Evolutionary conservation across 2,113 vertebrate species (phyloP).

Genomic region (Psilopsiagon aurifrons): DNA sequence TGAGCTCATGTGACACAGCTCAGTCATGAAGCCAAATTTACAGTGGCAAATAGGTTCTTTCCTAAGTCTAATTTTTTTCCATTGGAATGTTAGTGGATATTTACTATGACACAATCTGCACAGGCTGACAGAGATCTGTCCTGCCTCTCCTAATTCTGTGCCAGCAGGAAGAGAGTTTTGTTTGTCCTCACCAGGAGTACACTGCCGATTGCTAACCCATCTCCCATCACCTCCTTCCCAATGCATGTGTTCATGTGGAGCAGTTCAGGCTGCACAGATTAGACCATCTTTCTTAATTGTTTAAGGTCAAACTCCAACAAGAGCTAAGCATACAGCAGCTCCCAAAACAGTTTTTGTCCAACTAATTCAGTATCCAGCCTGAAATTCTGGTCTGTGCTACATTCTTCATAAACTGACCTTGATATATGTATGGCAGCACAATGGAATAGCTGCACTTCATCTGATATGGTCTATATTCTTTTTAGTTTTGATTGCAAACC

Average conservation of each 20-base stretch:
- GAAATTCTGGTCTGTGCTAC: neutral
- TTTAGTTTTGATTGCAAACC: neutral
- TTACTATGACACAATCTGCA: neutral
- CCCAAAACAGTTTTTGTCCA: neutral
- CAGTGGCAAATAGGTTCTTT: neutral
- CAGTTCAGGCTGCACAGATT: neutral
- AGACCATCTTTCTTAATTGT: neutral
- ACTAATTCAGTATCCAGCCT: neutral
- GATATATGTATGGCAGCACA: neutral
- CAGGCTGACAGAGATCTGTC: neutral
- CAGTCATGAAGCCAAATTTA: neutral
- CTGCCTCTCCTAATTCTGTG: neutral
- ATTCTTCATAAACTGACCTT: neutral
- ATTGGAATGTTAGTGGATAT: neutral
- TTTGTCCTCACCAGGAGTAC: neutral
- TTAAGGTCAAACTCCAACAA: neutral
- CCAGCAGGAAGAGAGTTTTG: neutral
- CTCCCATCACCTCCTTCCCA: neutral
- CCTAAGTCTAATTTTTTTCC: neutral
- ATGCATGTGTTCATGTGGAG: neutral
- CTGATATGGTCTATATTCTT: neutral
- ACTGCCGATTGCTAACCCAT: neutral
- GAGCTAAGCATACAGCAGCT: neutral
- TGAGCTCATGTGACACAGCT: neutral
- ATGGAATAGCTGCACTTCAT: neutral